These are phyloP conservation scores for Crotophaga sulcirostris DNA, from an alignment of 2,113 vertebrate species.

Conservation along the genomic window DNA sequence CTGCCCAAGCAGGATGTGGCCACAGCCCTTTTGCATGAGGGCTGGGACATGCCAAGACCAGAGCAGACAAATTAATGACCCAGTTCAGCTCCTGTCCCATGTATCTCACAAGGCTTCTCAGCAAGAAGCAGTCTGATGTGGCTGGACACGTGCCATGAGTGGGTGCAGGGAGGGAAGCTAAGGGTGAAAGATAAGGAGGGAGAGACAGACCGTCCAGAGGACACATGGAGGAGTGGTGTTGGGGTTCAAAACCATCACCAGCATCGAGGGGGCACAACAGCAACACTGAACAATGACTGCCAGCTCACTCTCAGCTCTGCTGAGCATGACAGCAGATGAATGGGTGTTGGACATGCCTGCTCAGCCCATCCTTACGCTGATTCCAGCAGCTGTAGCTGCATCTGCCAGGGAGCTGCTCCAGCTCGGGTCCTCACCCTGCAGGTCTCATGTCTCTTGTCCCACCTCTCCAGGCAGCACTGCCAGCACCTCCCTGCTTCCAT, in stretches of 20 bases:
- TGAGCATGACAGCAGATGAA: rapidly evolving
- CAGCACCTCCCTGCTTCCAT: not conserved
- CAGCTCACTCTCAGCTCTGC: not conserved
- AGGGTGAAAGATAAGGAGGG: not conserved
- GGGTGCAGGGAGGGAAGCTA: not conserved
- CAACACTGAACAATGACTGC: not conserved
- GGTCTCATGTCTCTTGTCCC: too few species aligned
- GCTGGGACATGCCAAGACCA: not conserved
- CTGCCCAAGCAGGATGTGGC: rapidly evolving
- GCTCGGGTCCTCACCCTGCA: not conserved
- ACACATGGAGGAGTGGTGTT: not conserved
- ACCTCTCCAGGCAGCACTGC: not conserved
- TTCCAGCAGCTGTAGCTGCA: not conserved
- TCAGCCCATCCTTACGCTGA: rapidly evolving
- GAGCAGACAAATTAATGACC: not conserved
- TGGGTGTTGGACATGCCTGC: not conserved
- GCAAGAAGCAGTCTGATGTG: not conserved
- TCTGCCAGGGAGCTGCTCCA: not conserved
- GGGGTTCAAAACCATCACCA: not conserved
- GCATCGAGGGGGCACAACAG: not conserved
- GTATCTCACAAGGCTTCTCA: not conserved
- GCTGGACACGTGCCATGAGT: not conserved
- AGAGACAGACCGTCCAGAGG: not conserved
- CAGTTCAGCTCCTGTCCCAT: not conserved
- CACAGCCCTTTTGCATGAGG: not conserved